Evolutionary conservation across 2,888 invertebrate genomes (phyloP), one percentile per base, ranked within the genome.

Genomic region (Crematogaster levior): DNA sequence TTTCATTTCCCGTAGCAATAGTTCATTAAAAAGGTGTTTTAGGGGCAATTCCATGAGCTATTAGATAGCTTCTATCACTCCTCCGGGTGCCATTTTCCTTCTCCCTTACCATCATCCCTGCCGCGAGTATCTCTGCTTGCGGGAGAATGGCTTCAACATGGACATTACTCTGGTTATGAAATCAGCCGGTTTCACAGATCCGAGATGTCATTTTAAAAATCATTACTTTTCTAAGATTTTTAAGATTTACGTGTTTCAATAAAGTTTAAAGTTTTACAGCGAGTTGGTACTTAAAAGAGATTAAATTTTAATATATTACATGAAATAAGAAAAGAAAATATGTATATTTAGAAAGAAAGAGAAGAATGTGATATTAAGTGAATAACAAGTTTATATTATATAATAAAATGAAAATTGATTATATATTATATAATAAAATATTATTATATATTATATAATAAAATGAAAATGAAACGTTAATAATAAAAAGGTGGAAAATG

Each of bases 21-120:
- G 96, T 96, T 96, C 96, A 96, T 96, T 96, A 96, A 96, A 96
- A 96, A 96, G 96, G 96, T 96, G 96, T 96, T 96, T 96, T 96
- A 95, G 95, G 95, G 95, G 96, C 96, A 96, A 96, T 96, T 96
- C 96, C 95, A 96, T 95, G 95, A 95, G 96, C 96, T 96, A 96
- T 96, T 96, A 96, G 96, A 95, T 95, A 95, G 95, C 93, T 93
- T 94, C 94, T 95, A 95, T 95, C 94, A 94, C 95, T 94, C 95
- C 95, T 93, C 92, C 90, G 95, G 95, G 95, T 93, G 94, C 94
- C 95, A 94, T 95, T 95, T 91, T 92, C 87, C 86, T 90, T 92
- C 90, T 85, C 88, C 89, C 86, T 89, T 84, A 87, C 85, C 83
- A 81, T 66, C 84, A 81, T 80, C 80, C 85, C 81, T 79, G 79